Base-by-base conservation (phyloP, 2,797 vertebrate genomes). In the Pipistrellus pygmaeus region DNA sequence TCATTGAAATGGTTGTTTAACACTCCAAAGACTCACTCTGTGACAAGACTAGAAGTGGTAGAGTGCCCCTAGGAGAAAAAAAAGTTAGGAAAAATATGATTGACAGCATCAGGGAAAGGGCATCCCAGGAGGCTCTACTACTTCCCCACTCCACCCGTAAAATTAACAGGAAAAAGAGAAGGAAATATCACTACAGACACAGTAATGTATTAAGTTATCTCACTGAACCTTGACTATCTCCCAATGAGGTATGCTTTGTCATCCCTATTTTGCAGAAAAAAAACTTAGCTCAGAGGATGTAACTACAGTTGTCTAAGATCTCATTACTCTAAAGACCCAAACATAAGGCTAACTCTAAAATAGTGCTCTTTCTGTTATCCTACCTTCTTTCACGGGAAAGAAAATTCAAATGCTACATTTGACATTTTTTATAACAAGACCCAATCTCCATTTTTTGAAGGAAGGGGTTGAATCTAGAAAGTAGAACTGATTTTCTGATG, bases 111-210 rank as follows among this genome's bases (percentile, higher is more conserved):
- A 27, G 25, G n/a, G 82, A 35, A 32, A 78, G 8, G 14, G 11
- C 8, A 27, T 30, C 18, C 20, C 38, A 38, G 14, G 23, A 90
- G 35, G 46, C 17, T 96, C 17, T 73, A 9, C 60, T 57, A 62
- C 35, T 44, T 1, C 35, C 9, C 30, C 38, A 6, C 8, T 7
- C 17, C 57, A 91, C 92, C 48, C 32, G 18, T 53, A 69, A 91
- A 68, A 78, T n/a, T 88, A 90, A 90, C 75, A 96, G 41, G 69
- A 90, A 83, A n/a, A 90, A 72, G 38, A 62, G 30, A 69, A 72
- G 38, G 25, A 94, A 82, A 51, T 23, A 71, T 69, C 80, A 30
- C 25, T 53, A 21, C 11, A 32, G 69, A 87, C n/a, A 81, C 69
- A 93, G 55, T 18, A 30, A 41, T 60, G 60, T 57, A 15, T 13